Percentiles rank a stretch among this genome's conserved stretches.
These are phyloP conservation scores for Pseudoatta argentina DNA, from an alignment of 1,140 invertebrate genomes.

Conservation along the genomic window DNA sequence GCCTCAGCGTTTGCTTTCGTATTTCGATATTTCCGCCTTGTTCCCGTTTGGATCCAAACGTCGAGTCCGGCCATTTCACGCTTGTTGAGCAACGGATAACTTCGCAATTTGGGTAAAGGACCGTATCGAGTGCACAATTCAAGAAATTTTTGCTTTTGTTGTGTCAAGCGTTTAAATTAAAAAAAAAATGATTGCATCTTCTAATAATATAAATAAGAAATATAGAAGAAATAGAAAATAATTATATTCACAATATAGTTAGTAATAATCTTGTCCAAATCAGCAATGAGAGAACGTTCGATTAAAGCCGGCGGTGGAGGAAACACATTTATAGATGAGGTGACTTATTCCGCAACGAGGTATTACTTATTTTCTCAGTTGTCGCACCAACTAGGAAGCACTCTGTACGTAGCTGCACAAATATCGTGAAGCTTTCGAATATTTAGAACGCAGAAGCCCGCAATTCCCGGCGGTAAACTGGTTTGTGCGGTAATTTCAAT, in stretches of 20 bases:
- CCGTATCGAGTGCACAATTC: background rate
- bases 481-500: constrained; percentile 64
- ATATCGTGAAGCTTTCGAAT: constrained; percentile 57
- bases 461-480: constrained; percentile 61
- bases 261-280: background rate
- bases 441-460: constrained; percentile 57
- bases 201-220: background rate
- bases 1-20: constrained; percentile 49
- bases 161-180: constrained; percentile 2
- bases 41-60: constrained; percentile 50
- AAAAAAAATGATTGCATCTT: background rate
- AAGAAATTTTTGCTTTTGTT: constrained; percentile 17
- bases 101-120: constrained; percentile 54
- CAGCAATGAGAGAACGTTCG: background rate
- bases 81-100: constrained; percentile 60
- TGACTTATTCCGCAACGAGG: constrained; percentile 1
- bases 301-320: background rate
- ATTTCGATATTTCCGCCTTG: constrained; percentile 56
- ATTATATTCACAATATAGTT: background rate
- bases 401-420: constrained; percentile 9
- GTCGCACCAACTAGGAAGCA: background rate
- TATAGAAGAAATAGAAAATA: background rate
- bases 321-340: background rate
- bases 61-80: constrained; percentile 49
- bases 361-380: constrained; percentile 31